Percentiles rank a stretch among this genome's conserved stretches.
Evolutionary conservation across 2,797 vertebrate genomes (phyloP).

Genomic region (Ctenopoma kingsleyae): DNA sequence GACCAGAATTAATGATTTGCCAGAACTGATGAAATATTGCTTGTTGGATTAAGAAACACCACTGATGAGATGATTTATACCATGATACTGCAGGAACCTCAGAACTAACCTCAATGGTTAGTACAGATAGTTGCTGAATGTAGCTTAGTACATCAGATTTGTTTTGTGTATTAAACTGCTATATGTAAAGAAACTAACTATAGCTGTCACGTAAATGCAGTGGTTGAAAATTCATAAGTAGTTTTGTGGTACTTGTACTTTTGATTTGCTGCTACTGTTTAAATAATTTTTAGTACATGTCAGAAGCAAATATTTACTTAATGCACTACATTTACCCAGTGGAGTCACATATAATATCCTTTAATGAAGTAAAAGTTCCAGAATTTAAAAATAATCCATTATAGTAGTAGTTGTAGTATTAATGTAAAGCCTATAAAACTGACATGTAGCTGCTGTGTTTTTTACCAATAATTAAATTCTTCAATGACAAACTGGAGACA

Average conservation of each 20-base stretch:
- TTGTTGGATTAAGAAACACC: constrained; percentile 8
- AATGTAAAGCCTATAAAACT: no score
- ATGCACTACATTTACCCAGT: neutral
- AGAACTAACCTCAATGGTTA: neutral
- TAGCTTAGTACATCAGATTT: neutral
- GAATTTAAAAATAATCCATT: neutral
- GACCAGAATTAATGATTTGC: constrained; percentile 8
- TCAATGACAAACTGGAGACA: no score
- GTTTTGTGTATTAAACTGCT: constrained; percentile 2
- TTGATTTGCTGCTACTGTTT: neutral
- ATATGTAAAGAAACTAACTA: no score
- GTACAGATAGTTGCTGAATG: neutral
- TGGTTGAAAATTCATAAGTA: no score
- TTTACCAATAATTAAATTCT: no score
- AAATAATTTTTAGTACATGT: neutral
- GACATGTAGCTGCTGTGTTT: no score
- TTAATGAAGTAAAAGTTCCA: neutral
- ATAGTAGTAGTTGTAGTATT: no score
- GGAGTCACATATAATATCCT: neutral
- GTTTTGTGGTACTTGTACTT: neutral
- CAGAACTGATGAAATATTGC: constrained; percentile 3
- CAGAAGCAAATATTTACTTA: neutral
- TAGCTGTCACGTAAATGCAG: neutral
- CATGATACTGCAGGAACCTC: neutral
- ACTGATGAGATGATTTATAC: constrained; percentile 3